A percentile compares a stretch with the other conserved stretches of the same genome.
These are phyloP conservation scores for Tuberolachnus salignus DNA, from an alignment of 2,888 invertebrate genomes.

Conservation along the genomic window DNA sequence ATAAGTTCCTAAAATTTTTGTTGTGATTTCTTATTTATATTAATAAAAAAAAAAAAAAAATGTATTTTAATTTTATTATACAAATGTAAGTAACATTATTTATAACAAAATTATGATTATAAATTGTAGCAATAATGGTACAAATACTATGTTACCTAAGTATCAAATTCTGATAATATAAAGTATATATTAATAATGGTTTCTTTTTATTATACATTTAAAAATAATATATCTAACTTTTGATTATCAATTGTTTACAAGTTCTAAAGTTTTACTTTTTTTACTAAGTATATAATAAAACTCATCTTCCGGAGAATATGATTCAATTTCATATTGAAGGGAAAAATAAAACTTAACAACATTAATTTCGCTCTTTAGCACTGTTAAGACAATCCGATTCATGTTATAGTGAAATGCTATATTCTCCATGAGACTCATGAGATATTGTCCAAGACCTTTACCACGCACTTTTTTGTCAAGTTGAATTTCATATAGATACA, in stretches of 20 bases:
- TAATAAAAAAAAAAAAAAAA: conserved; percentile 13
- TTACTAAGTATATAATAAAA: conserved; percentile 58
- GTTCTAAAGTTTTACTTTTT: conserved; percentile 39
- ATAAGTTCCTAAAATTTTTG: conserved; percentile 51
- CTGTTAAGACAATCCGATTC: conserved; percentile 82
- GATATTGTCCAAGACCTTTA: conserved; percentile 69
- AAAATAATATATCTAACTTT: not conserved
- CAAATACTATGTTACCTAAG: conserved; percentile 38
- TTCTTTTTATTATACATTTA: not conserved
- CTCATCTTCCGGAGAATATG: conserved; percentile 67
- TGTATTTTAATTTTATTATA: conserved; percentile 29
- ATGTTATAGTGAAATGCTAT: conserved; percentile 77
- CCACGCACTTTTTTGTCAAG: conserved; percentile 73
- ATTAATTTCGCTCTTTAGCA: conserved; percentile 77
- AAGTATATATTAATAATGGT: not conserved
- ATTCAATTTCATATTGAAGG: conserved; percentile 69
- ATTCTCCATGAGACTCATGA: conserved; percentile 74
- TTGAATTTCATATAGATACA: conserved; percentile 90
- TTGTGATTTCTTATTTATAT: conserved; percentile 52
- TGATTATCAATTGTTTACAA: not conserved
- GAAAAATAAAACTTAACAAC: conserved; percentile 78
- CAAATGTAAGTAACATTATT: not conserved
- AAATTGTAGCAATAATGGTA: conserved; percentile 42
- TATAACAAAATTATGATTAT: conserved; percentile 8
- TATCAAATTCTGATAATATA: conserved; percentile 30